A percentile compares a stretch with the other conserved stretches of the same genome.
These are phyloP conservation scores for Corythaixoides concolor DNA, from an alignment of 2,113 vertebrate species.

Conservation along the genomic window DNA sequence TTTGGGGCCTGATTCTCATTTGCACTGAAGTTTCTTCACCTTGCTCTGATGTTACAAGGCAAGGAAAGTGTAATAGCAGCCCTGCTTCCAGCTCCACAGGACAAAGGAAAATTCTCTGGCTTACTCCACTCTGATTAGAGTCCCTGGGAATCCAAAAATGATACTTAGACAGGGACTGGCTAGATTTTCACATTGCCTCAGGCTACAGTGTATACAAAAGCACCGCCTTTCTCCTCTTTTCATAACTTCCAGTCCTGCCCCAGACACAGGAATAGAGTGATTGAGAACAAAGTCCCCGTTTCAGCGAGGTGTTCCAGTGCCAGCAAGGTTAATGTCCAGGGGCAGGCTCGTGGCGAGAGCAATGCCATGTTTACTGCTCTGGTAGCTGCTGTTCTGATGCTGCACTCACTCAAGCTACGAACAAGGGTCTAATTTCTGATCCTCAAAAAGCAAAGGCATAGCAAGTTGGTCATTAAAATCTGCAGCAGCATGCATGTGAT, in stretches of 20 bases:
- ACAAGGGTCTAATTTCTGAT: not conserved
- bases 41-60: not conserved
- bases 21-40: not conserved
- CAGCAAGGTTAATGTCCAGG: constrained; percentile 44
- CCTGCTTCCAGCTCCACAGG: not conserved
- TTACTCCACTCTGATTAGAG: not conserved
- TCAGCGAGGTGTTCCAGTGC: not conserved
- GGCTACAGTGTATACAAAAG: constrained; percentile 13
- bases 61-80: not conserved
- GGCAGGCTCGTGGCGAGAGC: not conserved
- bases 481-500: constrained; percentile 5
- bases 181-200: not conserved
- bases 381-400: not conserved
- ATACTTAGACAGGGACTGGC: not conserved
- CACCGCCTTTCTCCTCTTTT: not conserved
- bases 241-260: not conserved
- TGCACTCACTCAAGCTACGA: not conserved
- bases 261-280: not conserved
- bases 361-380: not conserved
- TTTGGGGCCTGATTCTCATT: not conserved
- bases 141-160: not conserved
- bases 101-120: not conserved
- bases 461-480: constrained; percentile 37
- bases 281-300: constrained; percentile 39
- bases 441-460: constrained; percentile 1